A percentile compares a stretch with the other conserved stretches of the same genome.
Evolutionary conservation across 1,140 invertebrate genomes (phyloP).

Genomic region (Nephila pilipes): DNA sequence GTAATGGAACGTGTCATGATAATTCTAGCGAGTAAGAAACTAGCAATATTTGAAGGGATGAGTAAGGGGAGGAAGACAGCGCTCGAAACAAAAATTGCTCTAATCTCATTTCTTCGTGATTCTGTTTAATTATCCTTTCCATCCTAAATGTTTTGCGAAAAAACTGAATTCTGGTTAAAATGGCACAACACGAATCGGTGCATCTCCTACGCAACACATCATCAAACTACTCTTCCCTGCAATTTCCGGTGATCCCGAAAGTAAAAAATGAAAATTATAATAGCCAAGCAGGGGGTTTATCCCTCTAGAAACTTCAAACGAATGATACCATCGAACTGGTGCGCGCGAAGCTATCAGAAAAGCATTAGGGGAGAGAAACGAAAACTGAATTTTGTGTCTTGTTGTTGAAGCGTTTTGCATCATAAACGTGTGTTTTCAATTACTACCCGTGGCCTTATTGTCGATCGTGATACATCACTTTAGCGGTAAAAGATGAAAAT

Average conservation of each 20-base stretch:
- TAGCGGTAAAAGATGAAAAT: not conserved
- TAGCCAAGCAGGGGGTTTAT: not conserved
- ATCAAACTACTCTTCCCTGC: not conserved
- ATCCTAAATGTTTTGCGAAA: too few relatives aligned
- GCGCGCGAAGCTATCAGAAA: constrained; percentile 54
- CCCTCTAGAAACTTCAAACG: not conserved
- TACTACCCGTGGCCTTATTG: constrained; percentile 37
- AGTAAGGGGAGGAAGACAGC: too few relatives aligned
- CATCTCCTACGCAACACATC: not conserved
- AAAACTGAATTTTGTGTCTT: constrained; percentile 47
- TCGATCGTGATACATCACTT: constrained; percentile 48
- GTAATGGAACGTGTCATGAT: too few relatives aligned
- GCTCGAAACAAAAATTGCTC: too few relatives aligned
- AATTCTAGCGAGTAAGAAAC: too few relatives aligned
- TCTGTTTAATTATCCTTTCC: too few relatives aligned
- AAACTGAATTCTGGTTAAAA: too few relatives aligned
- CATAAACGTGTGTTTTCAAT: constrained; percentile 5
- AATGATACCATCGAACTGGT: constrained; percentile 3
- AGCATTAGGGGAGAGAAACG: not conserved
- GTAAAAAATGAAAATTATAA: not conserved
- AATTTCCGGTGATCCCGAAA: not conserved
- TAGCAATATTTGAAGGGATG: too few relatives aligned
- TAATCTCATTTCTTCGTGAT: too few relatives aligned
- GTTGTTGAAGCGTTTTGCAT: not conserved
- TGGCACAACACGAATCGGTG: too few relatives aligned